A percentile compares a stretch with the other conserved stretches of the same genome.
Conservation (phyloP, 2,113 vertebrate genomes). For the Clinocottus analis region DNA sequence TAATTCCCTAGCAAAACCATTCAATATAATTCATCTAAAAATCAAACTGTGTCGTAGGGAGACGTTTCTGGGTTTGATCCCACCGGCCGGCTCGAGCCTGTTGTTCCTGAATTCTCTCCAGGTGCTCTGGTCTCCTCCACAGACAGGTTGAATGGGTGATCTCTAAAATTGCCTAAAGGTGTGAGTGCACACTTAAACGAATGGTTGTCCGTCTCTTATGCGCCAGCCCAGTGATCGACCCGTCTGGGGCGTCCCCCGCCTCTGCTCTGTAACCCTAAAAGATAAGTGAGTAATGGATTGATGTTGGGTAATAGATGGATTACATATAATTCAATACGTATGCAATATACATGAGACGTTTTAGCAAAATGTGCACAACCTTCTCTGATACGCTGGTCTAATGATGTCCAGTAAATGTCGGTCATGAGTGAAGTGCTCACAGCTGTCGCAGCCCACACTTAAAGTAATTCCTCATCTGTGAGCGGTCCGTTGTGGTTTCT, state of each 20-base stretch:
- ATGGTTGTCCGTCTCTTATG: neutral
- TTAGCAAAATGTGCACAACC: neutral
- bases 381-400: neutral
- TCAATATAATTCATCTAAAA: no score
- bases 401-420: neutral
- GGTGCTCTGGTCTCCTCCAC: neutral
- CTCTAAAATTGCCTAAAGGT: neutral
- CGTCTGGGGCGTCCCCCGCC: neutral
- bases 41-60: no score
- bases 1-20: no score
- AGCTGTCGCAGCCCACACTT: slow-evolving; percentile 1
- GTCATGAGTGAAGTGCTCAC: neutral
- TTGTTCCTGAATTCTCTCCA: neutral
- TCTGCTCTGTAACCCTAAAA: neutral
- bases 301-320: neutral
- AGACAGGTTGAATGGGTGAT: neutral
- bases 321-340: neutral
- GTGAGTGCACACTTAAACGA: neutral
- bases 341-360: neutral
- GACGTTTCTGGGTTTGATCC: no score
- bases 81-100: no score
- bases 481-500: slow-evolving; percentile 18
- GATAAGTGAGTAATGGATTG: neutral
- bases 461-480: neutral
- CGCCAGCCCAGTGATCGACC: neutral